phyloP scores from a whole-genome alignment of 2,113 vertebrate genomes.

The Ophthalmolycus amberensis region DNA sequence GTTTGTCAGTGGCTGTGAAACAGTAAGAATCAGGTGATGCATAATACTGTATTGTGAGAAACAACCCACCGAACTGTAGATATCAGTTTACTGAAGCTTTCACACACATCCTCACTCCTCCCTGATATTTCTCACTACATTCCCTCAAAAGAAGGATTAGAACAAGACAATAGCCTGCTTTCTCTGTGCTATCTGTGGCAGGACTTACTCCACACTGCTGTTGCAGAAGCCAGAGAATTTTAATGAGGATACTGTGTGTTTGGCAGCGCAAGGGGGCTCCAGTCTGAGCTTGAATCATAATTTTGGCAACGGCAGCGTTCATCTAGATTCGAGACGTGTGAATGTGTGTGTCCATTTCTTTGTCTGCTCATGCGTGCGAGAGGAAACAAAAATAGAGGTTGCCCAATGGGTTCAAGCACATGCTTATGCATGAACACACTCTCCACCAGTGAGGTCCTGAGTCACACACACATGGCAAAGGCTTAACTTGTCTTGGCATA shows the following conservation, averaged over 20 bases:
- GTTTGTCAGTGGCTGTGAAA: slow-evolving; percentile 30
- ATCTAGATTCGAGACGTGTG: slow-evolving; percentile 32
- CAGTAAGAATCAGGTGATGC: slow-evolving; percentile 23
- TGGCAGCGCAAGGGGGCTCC: slow-evolving; percentile 5
- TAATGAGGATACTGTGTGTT: slow-evolving; percentile 57
- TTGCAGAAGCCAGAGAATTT: slow-evolving; percentile 53
- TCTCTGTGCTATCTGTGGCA: slow-evolving; percentile 61
- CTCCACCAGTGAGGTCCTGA: slow-evolving; percentile 66
- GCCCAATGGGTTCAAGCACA: slow-evolving; percentile 54
- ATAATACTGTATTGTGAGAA: slow-evolving; percentile 36
- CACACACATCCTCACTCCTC: slow-evolving; percentile 39
- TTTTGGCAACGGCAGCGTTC: slow-evolving; percentile 39
- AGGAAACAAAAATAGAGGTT: slow-evolving; percentile 52
- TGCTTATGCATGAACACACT: slow-evolving; percentile 73
- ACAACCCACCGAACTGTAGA: slow-evolving; percentile 29
- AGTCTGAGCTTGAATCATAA: slow-evolving; percentile 28
- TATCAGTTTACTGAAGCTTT: slow-evolving; percentile 42
- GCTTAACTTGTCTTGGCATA: slow-evolving; percentile 70
- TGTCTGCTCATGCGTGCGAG: slow-evolving; percentile 28
- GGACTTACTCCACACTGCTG: slow-evolving; percentile 51
- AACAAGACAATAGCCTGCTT: slow-evolving; percentile 66
- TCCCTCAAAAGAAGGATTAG: slow-evolving; percentile 70
- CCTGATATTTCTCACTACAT: slow-evolving; percentile 42
- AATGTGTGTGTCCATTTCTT: slow-evolving; percentile 47
- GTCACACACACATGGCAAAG: slow-evolving; percentile 69